A percentile compares a stretch with the other conserved stretches of the same genome.
Evolutionary conservation across 2,113 vertebrate species (phyloP).

Genomic region (Nothobranchius furzeri): DNA sequence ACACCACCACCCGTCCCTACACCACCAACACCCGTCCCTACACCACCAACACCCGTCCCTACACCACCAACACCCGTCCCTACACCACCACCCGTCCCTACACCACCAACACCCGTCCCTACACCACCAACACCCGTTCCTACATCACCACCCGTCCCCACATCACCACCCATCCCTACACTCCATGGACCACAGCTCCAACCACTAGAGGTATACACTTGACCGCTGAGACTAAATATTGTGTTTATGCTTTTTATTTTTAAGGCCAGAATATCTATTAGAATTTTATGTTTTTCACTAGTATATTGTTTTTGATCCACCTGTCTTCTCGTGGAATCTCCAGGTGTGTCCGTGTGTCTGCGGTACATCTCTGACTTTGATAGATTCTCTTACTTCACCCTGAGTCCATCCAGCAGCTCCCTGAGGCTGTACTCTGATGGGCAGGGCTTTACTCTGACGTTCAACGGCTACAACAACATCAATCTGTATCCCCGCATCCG

Average conservation of each 20-base stretch:
- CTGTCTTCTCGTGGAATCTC: neutral
- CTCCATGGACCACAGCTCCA: constrained; percentile 16
- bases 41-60: too few relatives aligned
- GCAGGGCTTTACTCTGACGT: rapidly evolving
- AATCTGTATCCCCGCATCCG: neutral
- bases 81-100: neutral
- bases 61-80: rapidly evolving
- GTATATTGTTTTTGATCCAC: too few relatives aligned
- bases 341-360: constrained; percentile 63
- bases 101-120: too few relatives aligned
- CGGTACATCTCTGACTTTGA: constrained; percentile 31
- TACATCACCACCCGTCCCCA: rapidly evolving
- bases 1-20: rapidly evolving
- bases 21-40: too few relatives aligned
- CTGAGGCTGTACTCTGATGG: rapidly evolving
- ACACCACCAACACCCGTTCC: too few relatives aligned
- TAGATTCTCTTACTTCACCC: constrained; percentile 3
- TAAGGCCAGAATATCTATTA: too few relatives aligned
- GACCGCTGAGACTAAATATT: too few relatives aligned
- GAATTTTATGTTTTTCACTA: too few relatives aligned
- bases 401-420: constrained; percentile 6
- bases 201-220: constrained; percentile 16
- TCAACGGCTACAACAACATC: rapidly evolving
- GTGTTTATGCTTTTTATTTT: too few relatives aligned
- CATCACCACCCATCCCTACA: neutral